A percentile compares a stretch with the other conserved stretches of the same genome.
Conservation (phyloP, 1,140 invertebrate species). For the Lasioglossum albipes region DNA sequence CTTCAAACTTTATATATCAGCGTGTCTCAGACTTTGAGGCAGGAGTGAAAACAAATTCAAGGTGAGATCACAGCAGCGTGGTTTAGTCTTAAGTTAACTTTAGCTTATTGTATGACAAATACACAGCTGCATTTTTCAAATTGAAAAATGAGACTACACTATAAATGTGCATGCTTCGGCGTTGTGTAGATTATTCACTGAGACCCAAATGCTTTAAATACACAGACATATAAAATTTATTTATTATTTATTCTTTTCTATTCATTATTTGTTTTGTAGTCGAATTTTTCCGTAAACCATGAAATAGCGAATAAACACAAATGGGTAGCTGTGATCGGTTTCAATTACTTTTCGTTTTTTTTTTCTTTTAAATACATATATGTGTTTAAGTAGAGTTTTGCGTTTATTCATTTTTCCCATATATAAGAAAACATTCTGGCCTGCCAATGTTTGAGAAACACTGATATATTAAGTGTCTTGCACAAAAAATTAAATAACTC, state of each 20-base stretch:
- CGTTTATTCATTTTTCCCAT: constrained; percentile 48
- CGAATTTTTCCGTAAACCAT: constrained; percentile 59
- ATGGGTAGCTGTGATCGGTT: constrained; percentile 66
- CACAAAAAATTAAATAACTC: constrained; percentile 62
- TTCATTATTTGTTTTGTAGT: constrained; percentile 64
- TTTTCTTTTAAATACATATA: constrained; percentile 4
- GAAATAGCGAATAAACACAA: constrained; percentile 56
- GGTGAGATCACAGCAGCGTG: constrained; percentile 80
- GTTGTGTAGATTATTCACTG: constrained; percentile 68
- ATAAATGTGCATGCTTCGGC: constrained; percentile 74
- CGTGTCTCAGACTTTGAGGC: constrained; percentile 83
- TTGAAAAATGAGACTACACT: constrained; percentile 64
- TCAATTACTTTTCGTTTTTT: constrained; percentile 46
- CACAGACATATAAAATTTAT: constrained; percentile 63
- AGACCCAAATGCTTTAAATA: constrained; percentile 68
- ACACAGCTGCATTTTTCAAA: constrained; percentile 69
- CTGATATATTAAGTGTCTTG: constrained; percentile 73
- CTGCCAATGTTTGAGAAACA: constrained; percentile 76
- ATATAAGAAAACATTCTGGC: constrained; percentile 58
- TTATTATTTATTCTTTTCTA: constrained; percentile 58
- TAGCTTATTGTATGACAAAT: constrained; percentile 76
- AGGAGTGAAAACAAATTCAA: constrained; percentile 81
- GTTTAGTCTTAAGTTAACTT: constrained; percentile 77
- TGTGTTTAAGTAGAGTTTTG: constrained; percentile 51
- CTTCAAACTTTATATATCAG: constrained; percentile 82